Evolutionary conservation across 2,888 invertebrate species (phyloP), one percentile per base, ranked within the genome.

Genomic region (Leucoma salicis): DNA sequence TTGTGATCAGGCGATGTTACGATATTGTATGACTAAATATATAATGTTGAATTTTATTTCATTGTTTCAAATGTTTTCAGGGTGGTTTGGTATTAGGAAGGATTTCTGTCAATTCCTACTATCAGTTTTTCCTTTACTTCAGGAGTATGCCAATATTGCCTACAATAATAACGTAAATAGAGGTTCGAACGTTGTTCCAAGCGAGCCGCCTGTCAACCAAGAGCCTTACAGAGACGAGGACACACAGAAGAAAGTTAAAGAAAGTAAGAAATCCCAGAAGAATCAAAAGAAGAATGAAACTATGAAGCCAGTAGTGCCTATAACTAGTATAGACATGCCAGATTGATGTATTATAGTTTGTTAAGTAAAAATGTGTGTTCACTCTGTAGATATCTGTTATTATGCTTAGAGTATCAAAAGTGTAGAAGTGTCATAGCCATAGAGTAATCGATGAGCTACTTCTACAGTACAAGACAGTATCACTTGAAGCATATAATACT

Each of bases 41-140:
- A 8, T n/a, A 3, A 16, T 11, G 6, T 15, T 3, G 11, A 18
- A 11, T 14, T 6, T n/a, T 11, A n/a, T 27, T 25, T 1, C n/a
- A 11, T n/a, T 27, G n/a, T 14, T 14, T 13, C 25, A 13, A n/a
- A 6, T 25, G 37, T 65, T 91, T 91, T 42, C 83, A 97, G 97
- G 98, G 98, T 99, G 99, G 99, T 99, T 99, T 83, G 99, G 99
- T 38, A 96, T 99, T 63, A 92, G 99, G 35, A 98, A 98, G 90
- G 99, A 98, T 75, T 98, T 99, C 79, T 99, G 98, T 77, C 96
- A 97, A 66, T 99, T 98, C 82, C 91, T 99, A n/a, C 90, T 99
- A 21, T 96, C 97, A 39, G 93, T 96, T 10, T 98, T 98, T 85
- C 99, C 99, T 0, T 91, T 98, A 51, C 91, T 99, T 31, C 98